Conservation (phyloP, 2,797 vertebrate species). For the Scomberomorus guttatus region DNA sequence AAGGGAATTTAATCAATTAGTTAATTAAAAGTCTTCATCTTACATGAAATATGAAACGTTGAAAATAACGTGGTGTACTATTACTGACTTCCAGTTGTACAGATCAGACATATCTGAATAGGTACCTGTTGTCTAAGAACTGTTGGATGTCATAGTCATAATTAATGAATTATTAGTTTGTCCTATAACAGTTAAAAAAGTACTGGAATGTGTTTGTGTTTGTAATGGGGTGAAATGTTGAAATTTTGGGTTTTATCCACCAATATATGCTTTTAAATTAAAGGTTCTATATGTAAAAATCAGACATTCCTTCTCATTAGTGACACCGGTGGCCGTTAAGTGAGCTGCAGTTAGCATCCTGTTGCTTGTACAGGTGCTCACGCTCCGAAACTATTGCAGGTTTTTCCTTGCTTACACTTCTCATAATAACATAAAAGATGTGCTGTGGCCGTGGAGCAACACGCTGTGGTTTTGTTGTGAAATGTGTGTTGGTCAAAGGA, state of each 20-base stretch:
- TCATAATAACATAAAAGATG: no score
- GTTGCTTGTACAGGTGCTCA: no score
- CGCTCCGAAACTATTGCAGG: no score
- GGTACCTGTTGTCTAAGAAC: neutral
- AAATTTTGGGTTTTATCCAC: conserved; percentile 21
- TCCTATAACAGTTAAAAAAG: conserved; percentile 11
- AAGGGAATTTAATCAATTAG: neutral
- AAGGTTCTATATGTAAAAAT: no score
- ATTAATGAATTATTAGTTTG: conserved; percentile 2
- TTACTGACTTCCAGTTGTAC: neutral
- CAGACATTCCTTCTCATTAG: no score
- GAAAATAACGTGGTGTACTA: neutral
- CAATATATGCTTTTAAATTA: conserved; percentile 17
- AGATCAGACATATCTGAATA: neutral
- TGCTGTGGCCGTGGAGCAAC: no score
- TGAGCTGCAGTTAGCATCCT: no score
- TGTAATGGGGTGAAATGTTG: conserved; percentile 27
- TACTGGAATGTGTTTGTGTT: conserved; percentile 18
- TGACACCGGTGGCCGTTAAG: no score
- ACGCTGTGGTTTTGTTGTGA: no score
- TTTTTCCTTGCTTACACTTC: no score
- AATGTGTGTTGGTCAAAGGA: no score
- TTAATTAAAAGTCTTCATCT: neutral
- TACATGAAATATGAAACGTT: neutral
- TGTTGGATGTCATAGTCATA: neutral